phyloP scores from a whole-genome alignment of 2,888 invertebrate species.

The Drosophila buzzatii region DNA sequence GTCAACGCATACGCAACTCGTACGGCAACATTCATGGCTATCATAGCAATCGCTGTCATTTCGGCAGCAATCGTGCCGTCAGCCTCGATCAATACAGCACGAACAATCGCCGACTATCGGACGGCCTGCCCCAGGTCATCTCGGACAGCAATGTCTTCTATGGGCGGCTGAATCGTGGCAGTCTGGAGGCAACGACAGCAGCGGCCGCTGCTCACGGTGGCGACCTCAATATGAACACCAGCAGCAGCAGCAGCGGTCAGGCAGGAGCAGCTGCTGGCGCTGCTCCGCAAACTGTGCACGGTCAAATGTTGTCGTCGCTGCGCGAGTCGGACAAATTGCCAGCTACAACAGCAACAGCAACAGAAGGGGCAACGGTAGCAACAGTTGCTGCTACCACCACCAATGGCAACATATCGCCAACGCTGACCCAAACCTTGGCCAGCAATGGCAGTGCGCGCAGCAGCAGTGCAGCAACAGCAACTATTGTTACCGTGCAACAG shows the following conservation, averaged over 20 bases:
- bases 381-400: slow-evolving; percentile 39
- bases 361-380: slow-evolving; percentile 27
- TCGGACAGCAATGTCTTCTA: slow-evolving; percentile 85
- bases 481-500: slow-evolving; percentile 79
- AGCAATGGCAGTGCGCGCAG: slow-evolving; percentile 61
- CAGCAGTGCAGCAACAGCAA: slow-evolving; percentile 40
- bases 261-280: slow-evolving; percentile 27
- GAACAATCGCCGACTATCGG: slow-evolving; percentile 85
- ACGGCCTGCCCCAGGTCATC: slow-evolving; percentile 85
- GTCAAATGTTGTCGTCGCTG: slow-evolving; percentile 15
- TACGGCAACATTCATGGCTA: slow-evolving; percentile 85
- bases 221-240: slow-evolving; percentile 74
- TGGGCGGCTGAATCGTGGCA: slow-evolving; percentile 82
- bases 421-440: slow-evolving; percentile 48
- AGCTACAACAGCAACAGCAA: slow-evolving; percentile 20
- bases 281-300: background rate
- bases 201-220: slow-evolving; percentile 43
- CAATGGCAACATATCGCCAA: slow-evolving; percentile 81
- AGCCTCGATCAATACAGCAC: slow-evolving; percentile 85
- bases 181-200: slow-evolving; percentile 58
- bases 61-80: slow-evolving; percentile 85
- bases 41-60: slow-evolving; percentile 84
- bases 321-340: slow-evolving; percentile 31
- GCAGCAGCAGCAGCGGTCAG: slow-evolving; percentile 35
- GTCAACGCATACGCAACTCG: slow-evolving; percentile 85